Percentiles rank a stretch among this genome's conserved stretches.
These are phyloP conservation scores for Rousettus leschenaultii DNA, from an alignment of 2,113 vertebrate genomes.

Conservation along the genomic window DNA sequence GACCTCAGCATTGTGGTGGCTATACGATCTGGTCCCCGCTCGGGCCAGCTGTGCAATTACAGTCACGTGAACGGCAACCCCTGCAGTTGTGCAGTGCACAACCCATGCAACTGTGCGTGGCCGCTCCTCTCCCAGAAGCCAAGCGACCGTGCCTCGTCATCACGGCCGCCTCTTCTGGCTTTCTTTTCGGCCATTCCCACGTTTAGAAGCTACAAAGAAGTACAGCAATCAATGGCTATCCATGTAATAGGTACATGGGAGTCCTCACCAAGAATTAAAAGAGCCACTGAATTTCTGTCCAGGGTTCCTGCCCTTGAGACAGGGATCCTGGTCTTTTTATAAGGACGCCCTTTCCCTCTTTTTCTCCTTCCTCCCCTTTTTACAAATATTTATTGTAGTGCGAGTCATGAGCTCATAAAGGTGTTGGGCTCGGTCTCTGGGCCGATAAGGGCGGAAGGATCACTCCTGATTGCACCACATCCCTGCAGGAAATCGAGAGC, in stretches of 20 bases:
- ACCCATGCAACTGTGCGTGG: accelerated
- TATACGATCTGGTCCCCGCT: accelerated
- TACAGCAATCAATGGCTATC: accelerated
- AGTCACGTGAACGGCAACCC: accelerated
- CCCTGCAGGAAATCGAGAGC: constrained; percentile 38
- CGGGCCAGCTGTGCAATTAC: not conserved
- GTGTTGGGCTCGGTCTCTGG: not conserved
- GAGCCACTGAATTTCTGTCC: not conserved
- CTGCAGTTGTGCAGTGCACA: not conserved
- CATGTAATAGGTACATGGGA: accelerated
- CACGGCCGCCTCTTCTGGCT: not conserved
- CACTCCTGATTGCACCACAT: not conserved
- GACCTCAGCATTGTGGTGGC: not conserved
- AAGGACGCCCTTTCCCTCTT: not conserved
- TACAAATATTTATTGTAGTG: not conserved
- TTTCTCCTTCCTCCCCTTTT: not conserved
- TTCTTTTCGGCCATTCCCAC: not conserved
- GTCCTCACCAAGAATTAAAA: not conserved
- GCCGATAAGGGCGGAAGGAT: not conserved
- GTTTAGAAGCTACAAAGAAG: not conserved
- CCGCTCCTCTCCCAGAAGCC: not conserved
- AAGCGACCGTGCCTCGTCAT: accelerated
- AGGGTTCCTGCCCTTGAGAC: not conserved
- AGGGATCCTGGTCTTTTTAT: not conserved
- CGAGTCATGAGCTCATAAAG: not conserved